phyloP scores from a whole-genome alignment of 2,888 invertebrate species.

The Lordiphosa andalusiaca region DNA sequence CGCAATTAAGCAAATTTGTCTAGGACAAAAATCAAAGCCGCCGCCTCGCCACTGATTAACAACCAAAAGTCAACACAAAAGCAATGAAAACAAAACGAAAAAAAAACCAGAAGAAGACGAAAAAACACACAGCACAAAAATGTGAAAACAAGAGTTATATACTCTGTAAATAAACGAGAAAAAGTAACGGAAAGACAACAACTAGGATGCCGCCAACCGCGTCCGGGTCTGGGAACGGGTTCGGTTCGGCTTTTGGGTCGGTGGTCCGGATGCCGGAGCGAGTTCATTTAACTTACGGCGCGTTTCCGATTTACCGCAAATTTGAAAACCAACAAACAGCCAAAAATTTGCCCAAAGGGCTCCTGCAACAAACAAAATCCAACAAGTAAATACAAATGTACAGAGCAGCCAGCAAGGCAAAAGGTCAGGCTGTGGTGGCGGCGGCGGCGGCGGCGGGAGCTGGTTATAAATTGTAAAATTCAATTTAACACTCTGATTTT shows the following conservation, averaged over 20 bases:
- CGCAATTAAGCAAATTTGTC: constrained; percentile 74
- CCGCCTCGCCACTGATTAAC: constrained; percentile 61
- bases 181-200: constrained; percentile 58
- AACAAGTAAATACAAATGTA: constrained; percentile 31
- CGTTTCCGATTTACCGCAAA: constrained; percentile 74
- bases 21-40: constrained; percentile 61
- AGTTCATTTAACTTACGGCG: constrained; percentile 75
- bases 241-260: constrained; percentile 16
- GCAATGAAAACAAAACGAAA: constrained; percentile 31
- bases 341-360: constrained; percentile 62
- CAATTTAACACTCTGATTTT: constrained; percentile 58
- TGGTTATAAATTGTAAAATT: constrained; percentile 54
- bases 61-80: constrained; percentile 42
- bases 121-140: constrained; percentile 31
- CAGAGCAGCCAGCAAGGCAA: constrained; percentile 20
- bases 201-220: constrained; percentile 2
- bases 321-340: constrained; percentile 73
- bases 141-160: constrained; percentile 39
- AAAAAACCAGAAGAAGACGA: constrained; percentile 3
- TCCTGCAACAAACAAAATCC: constrained; percentile 51
- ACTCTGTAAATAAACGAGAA: constrained; percentile 61
- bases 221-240: constrained; percentile 15
- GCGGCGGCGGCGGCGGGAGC: constrained; percentile 5
- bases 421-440: constrained; percentile 11
- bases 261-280: constrained; percentile 26